Conservation (phyloP, 2,888 invertebrate species). For the Sisyra nigra region DNA sequence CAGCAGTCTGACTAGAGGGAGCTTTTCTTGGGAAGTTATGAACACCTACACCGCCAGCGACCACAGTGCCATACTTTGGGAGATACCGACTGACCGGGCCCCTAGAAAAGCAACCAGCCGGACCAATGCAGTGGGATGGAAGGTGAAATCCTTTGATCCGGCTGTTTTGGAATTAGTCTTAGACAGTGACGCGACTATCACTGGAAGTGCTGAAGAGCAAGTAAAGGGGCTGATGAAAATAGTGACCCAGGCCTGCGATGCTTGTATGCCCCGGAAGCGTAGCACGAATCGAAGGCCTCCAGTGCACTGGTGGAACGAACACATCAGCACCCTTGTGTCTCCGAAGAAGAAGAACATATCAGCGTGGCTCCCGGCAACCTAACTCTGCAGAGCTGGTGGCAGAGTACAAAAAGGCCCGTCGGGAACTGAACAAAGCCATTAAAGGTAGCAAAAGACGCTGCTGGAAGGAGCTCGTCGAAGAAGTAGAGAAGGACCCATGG, state of each 20-base stretch:
- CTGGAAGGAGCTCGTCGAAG: too few species aligned
- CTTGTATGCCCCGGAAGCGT: background rate
- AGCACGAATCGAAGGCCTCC: too few species aligned
- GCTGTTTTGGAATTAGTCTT: background rate
- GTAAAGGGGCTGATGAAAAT: background rate
- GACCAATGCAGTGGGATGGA: conserved; percentile 4
- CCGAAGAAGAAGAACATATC: conserved; percentile 2
- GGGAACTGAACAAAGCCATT: too few species aligned
- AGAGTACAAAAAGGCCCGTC: too few species aligned
- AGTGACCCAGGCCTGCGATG: conserved; percentile 2
- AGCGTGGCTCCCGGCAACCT: conserved; percentile 3
- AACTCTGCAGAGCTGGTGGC: conserved; percentile 3
- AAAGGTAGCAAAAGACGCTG: too few species aligned
- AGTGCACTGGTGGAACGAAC: too few species aligned
- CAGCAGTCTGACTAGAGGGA: conserved; percentile 10
- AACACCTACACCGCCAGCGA: conserved; percentile 12
- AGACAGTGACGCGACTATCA: background rate
- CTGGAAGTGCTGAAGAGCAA: background rate
- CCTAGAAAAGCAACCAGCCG: conserved; percentile 4
- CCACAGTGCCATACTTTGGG: conserved; percentile 12
- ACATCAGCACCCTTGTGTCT: too few species aligned
- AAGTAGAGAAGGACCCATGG: conserved; percentile 11
- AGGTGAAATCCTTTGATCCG: conserved; percentile 3
- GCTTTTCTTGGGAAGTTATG: conserved; percentile 10
- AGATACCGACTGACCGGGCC: conserved; percentile 1